phyloP scores from a whole-genome alignment of 2,888 invertebrate species.

The Drosophila barbarae region DNA sequence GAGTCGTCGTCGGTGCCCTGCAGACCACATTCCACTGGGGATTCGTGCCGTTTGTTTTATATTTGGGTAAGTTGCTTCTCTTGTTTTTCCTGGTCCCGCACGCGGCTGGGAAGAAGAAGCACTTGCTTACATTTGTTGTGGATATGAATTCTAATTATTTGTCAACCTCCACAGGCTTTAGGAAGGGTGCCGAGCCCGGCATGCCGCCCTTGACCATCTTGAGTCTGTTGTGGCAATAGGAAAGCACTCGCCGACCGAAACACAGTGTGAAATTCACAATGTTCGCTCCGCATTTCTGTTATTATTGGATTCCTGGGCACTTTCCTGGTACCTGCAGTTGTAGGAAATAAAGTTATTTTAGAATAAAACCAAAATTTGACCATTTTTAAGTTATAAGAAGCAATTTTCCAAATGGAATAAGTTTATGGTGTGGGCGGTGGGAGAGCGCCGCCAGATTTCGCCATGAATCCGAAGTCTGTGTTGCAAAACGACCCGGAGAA shows the following conservation, averaged over 20 bases:
- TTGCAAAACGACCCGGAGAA: too few species aligned
- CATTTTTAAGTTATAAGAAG: background rate
- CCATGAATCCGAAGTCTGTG: too few species aligned
- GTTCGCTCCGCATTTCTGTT: conserved; percentile 22
- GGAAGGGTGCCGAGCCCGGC: conserved; percentile 85
- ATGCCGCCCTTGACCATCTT: conserved; percentile 82
- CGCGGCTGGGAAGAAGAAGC: conserved; percentile 43
- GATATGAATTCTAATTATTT: conserved; percentile 7
- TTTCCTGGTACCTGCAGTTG: conserved; percentile 41
- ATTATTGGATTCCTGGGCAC: conserved; percentile 39
- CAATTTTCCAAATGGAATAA: background rate
- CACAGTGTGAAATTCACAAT: conserved; percentile 9
- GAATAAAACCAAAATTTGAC: background rate
- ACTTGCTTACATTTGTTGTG: conserved; percentile 20
- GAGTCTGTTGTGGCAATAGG: conserved; percentile 78
- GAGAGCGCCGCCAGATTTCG: too few species aligned
- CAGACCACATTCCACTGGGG: conserved; percentile 86
- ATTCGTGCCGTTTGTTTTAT: conserved; percentile 85
- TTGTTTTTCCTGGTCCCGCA: conserved; percentile 30
- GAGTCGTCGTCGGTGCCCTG: conserved; percentile 82
- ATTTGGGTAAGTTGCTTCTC: conserved; percentile 82
- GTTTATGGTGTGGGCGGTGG: background rate
- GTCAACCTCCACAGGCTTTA: conserved; percentile 81
- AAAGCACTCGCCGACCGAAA: background rate
- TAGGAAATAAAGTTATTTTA: conserved; percentile 62